A percentile compares a stretch with the other conserved stretches of the same genome.
Evolutionary conservation across 2,888 invertebrate genomes (phyloP).

Genomic region (Aelia acuminata): DNA sequence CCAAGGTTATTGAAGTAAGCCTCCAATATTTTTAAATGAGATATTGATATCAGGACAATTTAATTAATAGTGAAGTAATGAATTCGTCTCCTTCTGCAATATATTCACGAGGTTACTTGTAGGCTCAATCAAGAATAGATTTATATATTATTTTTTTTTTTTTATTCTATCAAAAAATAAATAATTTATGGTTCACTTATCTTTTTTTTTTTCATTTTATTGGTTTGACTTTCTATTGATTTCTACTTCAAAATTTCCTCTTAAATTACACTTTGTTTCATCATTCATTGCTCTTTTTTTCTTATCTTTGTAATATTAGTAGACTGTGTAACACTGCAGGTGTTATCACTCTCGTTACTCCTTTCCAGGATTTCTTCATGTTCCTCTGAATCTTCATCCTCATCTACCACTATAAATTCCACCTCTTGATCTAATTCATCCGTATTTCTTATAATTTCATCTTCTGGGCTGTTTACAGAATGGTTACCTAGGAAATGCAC

Average conservation of each 20-base stretch:
- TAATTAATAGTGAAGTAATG: no score
- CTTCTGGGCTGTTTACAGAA: slow-evolving; percentile 71
- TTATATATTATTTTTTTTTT: background rate
- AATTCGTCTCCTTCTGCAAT: no score
- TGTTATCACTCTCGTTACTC: background rate
- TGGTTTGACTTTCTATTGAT: background rate
- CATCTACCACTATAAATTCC: background rate
- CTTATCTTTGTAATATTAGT: slow-evolving; percentile 33
- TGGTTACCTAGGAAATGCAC: slow-evolving; percentile 89
- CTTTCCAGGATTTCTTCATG: background rate
- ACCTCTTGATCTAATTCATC: background rate
- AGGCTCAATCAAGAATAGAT: background rate
- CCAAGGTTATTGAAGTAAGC: no score
- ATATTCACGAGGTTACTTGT: background rate
- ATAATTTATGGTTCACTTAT: background rate
- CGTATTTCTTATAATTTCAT: background rate
- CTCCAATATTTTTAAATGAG: no score
- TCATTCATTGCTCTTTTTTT: background rate
- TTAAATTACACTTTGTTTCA: background rate
- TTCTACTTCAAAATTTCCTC: background rate
- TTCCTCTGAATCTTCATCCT: background rate
- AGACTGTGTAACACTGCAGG: background rate
- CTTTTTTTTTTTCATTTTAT: background rate
- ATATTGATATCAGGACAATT: no score
- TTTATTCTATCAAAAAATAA: background rate